These are phyloP conservation scores for Amia ocellicauda DNA, from an alignment of 2,113 vertebrate species.

Conservation along the genomic window DNA sequence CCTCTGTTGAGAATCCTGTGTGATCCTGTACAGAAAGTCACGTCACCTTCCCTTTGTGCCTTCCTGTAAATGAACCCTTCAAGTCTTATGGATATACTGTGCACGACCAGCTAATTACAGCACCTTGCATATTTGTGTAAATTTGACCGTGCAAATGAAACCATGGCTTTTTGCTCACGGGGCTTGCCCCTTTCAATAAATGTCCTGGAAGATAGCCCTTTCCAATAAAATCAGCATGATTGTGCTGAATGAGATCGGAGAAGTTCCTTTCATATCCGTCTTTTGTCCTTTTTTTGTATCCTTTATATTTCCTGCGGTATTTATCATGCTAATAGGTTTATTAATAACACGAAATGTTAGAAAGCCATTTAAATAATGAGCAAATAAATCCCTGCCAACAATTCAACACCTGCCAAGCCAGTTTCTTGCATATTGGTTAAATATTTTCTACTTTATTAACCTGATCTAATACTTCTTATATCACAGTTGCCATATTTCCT, in stretches of 20 bases:
- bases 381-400: constrained; percentile 27
- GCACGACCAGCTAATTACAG: no score
- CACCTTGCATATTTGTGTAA: no score
- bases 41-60: no score
- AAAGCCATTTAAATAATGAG: constrained; percentile 32
- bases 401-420: constrained; percentile 31
- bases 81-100: no score
- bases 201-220: no score
- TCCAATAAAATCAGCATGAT: no score
- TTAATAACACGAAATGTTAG: constrained; percentile 40
- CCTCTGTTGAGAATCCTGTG: no score
- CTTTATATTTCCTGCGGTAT: constrained; percentile 25
- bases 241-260: not conserved
- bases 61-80: no score
- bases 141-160: no score
- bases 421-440: constrained; percentile 37
- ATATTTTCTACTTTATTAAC: constrained; percentile 46
- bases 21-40: no score
- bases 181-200: no score
- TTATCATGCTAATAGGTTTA: constrained; percentile 40
- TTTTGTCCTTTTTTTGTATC: constrained; percentile 19
- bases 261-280: constrained; percentile 6
- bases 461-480: constrained; percentile 31
- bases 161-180: no score
- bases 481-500: constrained; percentile 37